phyloP scores from a whole-genome alignment of 2,113 vertebrate genomes.

The Prunella himalayana region DNA sequence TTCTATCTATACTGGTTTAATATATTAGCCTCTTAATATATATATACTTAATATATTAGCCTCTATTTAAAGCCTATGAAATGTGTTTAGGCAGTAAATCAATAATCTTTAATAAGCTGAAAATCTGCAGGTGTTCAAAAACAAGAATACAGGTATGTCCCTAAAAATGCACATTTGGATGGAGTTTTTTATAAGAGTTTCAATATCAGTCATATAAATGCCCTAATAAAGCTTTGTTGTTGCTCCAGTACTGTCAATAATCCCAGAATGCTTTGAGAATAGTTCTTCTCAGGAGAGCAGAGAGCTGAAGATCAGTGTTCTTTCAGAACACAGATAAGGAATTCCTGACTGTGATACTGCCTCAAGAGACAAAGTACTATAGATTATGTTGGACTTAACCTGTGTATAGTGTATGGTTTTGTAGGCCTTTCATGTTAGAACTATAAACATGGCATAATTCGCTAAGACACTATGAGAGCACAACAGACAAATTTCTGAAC shows the following conservation, averaged over 20 bases:
- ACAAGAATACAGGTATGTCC: background rate
- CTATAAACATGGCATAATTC: background rate
- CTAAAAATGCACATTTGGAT: background rate
- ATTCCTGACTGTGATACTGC: background rate
- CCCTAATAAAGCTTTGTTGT: background rate
- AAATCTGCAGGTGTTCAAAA: background rate
- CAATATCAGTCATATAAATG: background rate
- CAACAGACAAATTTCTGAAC: background rate
- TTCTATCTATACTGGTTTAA: background rate
- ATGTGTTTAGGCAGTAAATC: background rate
- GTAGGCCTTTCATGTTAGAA: background rate
- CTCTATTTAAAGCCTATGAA: background rate
- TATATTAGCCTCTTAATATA: background rate
- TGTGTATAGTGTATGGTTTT: background rate
- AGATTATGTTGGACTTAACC: background rate
- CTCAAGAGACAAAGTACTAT: background rate
- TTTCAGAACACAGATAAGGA: background rate
- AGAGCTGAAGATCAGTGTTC: background rate
- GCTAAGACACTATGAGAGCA: background rate
- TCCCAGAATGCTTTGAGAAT: background rate
- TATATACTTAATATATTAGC: background rate
- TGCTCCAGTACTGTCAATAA: background rate
- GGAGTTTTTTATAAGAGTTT: background rate
- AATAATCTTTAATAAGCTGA: background rate
- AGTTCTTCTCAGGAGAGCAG: background rate